Conservation (phyloP, 1,140 invertebrate species). For the Thrips palmi region DNA sequence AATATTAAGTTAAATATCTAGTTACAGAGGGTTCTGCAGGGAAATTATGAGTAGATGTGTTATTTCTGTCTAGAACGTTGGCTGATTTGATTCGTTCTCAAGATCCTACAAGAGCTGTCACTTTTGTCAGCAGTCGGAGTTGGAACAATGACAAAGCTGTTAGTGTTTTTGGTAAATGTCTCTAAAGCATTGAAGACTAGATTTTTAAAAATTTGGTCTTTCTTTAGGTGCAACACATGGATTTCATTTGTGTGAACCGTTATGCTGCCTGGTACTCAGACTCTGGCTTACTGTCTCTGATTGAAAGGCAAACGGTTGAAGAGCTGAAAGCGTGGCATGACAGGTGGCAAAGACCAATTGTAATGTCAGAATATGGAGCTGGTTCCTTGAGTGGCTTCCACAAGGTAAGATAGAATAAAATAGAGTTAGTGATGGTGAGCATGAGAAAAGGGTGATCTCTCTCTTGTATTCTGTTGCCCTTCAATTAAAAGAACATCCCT, state of each 20-base stretch:
- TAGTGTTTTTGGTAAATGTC: constrained; percentile 14
- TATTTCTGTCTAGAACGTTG: constrained; percentile 1
- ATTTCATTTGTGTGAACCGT: constrained; percentile 41
- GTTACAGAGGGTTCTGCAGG: not conserved
- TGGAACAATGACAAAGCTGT: constrained; percentile 19
- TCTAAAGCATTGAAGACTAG: not conserved
- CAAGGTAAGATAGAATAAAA: constrained; percentile 20
- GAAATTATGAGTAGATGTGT: constrained; percentile 5
- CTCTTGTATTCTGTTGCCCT: not conserved
- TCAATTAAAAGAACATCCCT: not conserved
- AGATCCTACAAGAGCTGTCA: constrained; percentile 20
- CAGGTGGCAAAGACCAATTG: constrained; percentile 33
- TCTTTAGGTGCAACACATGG: constrained; percentile 30
- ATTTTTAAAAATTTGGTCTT: constrained; percentile 5
- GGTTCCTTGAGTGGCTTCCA: constrained; percentile 39
- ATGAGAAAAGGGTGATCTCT: too few relatives aligned
- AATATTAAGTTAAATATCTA: constrained; percentile 8
- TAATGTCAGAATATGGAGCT: constrained; percentile 49
- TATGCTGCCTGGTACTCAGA: constrained; percentile 45
- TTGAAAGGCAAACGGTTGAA: constrained; percentile 25
- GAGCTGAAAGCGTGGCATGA: constrained; percentile 31
- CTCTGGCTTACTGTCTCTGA: constrained; percentile 31
- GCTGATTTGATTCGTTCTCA: constrained; percentile 5
- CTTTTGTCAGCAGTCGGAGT: constrained; percentile 19
- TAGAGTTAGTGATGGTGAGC: too few relatives aligned